Evolutionary conservation across 1,140 invertebrate genomes (phyloP).

Genomic region (Hycleus phaleratus): DNA sequence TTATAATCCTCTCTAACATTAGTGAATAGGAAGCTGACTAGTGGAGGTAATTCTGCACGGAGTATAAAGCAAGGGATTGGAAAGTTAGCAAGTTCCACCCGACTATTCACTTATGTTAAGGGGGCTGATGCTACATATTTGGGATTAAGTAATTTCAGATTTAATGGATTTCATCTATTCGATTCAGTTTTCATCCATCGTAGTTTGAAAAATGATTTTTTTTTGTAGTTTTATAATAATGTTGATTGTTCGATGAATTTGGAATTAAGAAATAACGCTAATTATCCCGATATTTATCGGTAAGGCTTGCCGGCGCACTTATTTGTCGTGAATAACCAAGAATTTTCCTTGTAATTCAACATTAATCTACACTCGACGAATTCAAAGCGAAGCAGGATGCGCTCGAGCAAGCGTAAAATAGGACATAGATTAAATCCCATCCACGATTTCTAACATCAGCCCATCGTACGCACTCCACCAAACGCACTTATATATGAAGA

Average conservation of each 20-base stretch:
- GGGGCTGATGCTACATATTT: slow-evolving; percentile 5
- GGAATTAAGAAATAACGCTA: neutral
- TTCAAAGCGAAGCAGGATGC: slow-evolving; percentile 18
- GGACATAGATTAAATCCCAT: slow-evolving; percentile 28
- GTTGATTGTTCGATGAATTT: too few relatives aligned
- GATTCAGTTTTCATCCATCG: too few relatives aligned
- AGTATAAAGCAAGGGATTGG: slow-evolving; percentile 15
- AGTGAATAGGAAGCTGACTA: slow-evolving; percentile 22
- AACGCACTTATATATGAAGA: neutral
- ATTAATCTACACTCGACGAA: slow-evolving; percentile 24
- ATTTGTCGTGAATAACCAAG: slow-evolving; percentile 21
- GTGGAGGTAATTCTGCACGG: slow-evolving; percentile 11
- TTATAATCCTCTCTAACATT: slow-evolving; percentile 29
- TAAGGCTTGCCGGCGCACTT: slow-evolving; percentile 1
- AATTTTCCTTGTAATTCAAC: slow-evolving; percentile 27
- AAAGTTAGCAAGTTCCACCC: slow-evolving; percentile 21
- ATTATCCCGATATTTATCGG: neutral
- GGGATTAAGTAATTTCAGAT: slow-evolving; percentile 2
- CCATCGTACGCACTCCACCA: neutral
- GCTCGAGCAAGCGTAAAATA: slow-evolving; percentile 22
- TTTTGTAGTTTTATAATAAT: too few relatives aligned
- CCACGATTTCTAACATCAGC: neutral
- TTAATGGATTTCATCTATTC: neutral
- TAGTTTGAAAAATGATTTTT: too few relatives aligned
- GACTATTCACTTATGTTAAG: slow-evolving; percentile 2